A percentile compares a stretch with the other conserved stretches of the same genome.
phyloP scores from a whole-genome alignment of 2,113 vertebrate genomes.

The Pampusana beccarii region DNA sequence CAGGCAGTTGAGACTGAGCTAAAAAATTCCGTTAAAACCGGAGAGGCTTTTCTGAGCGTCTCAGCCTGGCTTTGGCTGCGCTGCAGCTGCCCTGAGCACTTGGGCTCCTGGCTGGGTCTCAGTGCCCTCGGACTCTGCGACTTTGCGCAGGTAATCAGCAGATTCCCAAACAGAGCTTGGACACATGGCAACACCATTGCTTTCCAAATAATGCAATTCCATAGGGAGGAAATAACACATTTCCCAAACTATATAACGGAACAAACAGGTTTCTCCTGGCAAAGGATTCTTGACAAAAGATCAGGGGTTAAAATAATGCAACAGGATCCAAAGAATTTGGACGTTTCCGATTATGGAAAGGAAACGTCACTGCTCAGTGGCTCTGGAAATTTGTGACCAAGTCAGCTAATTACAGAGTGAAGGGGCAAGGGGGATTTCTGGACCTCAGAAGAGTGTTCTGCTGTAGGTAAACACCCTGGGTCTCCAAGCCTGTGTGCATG shows the following conservation, averaged over 20 bases:
- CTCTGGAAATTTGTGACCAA: constrained; percentile 27
- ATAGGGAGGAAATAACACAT: constrained; percentile 23
- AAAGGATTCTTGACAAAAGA: constrained; percentile 29
- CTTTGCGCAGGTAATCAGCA: neutral
- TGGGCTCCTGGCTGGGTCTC: neutral
- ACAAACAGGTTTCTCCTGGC: constrained; percentile 44
- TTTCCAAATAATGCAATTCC: neutral
- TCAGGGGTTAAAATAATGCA: constrained; percentile 19
- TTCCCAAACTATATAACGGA: constrained; percentile 3
- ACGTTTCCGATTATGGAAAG: constrained; percentile 28
- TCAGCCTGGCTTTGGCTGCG: neutral
- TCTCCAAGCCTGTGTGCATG: neutral
- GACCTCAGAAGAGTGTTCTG: neutral
- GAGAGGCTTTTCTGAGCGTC: neutral
- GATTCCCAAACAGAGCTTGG: neutral
- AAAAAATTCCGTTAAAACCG: neutral
- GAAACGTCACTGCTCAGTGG: neutral
- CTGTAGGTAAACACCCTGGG: neutral
- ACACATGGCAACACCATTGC: neutral
- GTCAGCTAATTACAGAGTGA: neutral
- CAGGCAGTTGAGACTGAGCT: neutral
- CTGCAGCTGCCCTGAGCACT: neutral
- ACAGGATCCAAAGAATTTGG: neutral
- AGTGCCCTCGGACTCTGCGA: neutral
- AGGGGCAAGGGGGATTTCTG: neutral